Evolutionary conservation across 2,888 invertebrate genomes (phyloP), one percentile per base, ranked within the genome.

Genomic region (Orchesellides sinensis): DNA sequence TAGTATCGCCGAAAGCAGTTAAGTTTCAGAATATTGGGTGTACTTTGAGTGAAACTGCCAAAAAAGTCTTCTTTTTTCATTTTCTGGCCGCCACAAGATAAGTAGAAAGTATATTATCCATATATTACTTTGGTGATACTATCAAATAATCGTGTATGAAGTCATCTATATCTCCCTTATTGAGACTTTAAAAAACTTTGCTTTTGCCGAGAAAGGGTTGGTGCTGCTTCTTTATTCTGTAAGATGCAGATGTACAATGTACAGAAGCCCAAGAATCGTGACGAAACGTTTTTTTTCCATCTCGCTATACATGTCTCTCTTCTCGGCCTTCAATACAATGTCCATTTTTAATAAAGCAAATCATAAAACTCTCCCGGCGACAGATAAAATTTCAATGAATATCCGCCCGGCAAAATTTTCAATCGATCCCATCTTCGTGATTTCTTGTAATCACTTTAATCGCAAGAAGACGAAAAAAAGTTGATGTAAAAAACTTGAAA

Each of bases 241-340:
- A 32, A 59, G 63, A 52, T 74, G n/a, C n/a, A n/a, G n/a, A n/a
- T n/a, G n/a, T n/a, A n/a, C n/a, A n/a, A n/a, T n/a, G 54, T 52
- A n/a, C 78, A 49, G 54, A 69, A 78, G 56, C 63, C 63, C 69
- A 79, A 54, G 63, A 40, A 63, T 79, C 78, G 78, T 79, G 78
- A 70, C 35, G 63, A 70, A 79, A 70, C 70, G 17, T 61, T 54
- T 74, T 68, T 32, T 66, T 75, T 14, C 29, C 29, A 14, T 14
- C 21, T 32, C 59, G 4, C n/a, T 59, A 40, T 40, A 49, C n/a
- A 59, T 17, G 1, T 35, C 32, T 29, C 10, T 23, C 27, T 47
- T n/a, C 66, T 19, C 23, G 6, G 35, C 25, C n/a, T n/a, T 19
- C 65, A 35, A 29, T 29, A n/a, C n/a, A 35, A 25, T 17, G 32